Conservation (phyloP, 2,888 invertebrate genomes). For the Abrostola tripartita region DNA sequence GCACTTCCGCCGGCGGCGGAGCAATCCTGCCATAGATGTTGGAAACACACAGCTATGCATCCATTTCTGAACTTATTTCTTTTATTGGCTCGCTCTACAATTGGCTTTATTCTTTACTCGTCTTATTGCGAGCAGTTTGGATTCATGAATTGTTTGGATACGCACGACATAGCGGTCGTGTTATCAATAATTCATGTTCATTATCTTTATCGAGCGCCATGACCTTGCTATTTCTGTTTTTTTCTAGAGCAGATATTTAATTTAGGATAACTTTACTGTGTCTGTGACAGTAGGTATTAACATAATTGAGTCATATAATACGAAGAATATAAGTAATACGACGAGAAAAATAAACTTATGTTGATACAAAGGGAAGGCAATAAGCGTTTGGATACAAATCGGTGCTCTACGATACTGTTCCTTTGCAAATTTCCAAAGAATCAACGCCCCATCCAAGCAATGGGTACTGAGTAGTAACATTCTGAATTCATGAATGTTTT, state of each 20-base stretch:
- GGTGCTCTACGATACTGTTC: conserved; percentile 60
- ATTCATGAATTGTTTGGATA: conserved; percentile 52
- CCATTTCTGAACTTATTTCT: conserved; percentile 64
- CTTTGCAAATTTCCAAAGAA: conserved; percentile 67
- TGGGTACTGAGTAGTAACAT: conserved; percentile 77
- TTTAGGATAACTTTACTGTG: conserved; percentile 37
- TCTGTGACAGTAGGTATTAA: conserved; percentile 37
- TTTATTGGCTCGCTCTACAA: conserved; percentile 63
- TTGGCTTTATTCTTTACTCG: conserved; percentile 62
- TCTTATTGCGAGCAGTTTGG: conserved; percentile 57
- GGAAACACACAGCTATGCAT: conserved; percentile 70
- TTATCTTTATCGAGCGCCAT: conserved; percentile 53
- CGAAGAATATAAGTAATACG: conserved; percentile 26
- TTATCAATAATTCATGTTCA: conserved; percentile 59
- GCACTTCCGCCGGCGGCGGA: conserved; percentile 71
- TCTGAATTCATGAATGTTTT: conserved; percentile 86
- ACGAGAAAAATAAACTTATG: conserved; percentile 35
- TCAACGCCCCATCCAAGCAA: conserved; percentile 69
- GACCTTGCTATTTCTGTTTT: conserved; percentile 34
- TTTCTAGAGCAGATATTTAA: conserved; percentile 41
- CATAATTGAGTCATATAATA: conserved; percentile 48
- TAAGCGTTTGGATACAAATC: conserved; percentile 61
- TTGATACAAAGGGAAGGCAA: conserved; percentile 55
- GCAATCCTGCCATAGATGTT: conserved; percentile 71
- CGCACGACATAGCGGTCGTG: conserved; percentile 51